These are phyloP conservation scores for Scaptomyza montana DNA, from an alignment of 1,140 invertebrate species.

Conservation along the genomic window DNA sequence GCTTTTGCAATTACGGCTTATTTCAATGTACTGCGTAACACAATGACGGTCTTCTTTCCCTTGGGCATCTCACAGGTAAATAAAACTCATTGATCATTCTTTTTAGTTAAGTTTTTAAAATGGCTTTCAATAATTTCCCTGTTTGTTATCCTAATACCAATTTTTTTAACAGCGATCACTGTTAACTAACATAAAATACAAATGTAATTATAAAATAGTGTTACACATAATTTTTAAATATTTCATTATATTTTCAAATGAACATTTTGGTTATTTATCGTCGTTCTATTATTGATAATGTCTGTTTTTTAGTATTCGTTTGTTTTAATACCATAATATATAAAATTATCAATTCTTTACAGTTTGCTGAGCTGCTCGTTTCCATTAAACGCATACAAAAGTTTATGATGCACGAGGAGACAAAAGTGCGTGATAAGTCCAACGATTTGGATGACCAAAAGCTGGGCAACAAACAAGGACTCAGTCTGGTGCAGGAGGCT, in stretches of 20 bases:
- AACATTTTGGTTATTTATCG: no score
- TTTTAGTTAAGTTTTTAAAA: no score
- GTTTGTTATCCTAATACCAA: background rate
- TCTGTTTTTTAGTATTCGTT: no score
- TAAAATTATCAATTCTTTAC: no score
- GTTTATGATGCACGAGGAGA: conserved; percentile 89
- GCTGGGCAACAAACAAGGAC: conserved; percentile 31
- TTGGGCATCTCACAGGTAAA: conserved; percentile 85
- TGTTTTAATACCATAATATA: no score
- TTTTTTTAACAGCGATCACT: background rate
- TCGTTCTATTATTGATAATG: no score
- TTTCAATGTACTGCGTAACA: conserved; percentile 89
- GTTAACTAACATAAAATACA: background rate
- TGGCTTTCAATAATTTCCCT: no score
- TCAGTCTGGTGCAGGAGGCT: conserved; percentile 43
- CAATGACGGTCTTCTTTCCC: conserved; percentile 91
- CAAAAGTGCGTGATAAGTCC: conserved; percentile 80
- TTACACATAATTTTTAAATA: background rate
- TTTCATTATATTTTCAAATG: no score
- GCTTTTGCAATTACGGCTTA: conserved; percentile 90
- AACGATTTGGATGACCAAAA: conserved; percentile 65
- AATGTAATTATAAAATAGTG: background rate
- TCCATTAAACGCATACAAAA: conserved; percentile 88
- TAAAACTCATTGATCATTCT: background rate
- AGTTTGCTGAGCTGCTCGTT: conserved; percentile 88